phyloP scores from a whole-genome alignment of 2,888 invertebrate genomes.

The Glaucopsyche alexis region DNA sequence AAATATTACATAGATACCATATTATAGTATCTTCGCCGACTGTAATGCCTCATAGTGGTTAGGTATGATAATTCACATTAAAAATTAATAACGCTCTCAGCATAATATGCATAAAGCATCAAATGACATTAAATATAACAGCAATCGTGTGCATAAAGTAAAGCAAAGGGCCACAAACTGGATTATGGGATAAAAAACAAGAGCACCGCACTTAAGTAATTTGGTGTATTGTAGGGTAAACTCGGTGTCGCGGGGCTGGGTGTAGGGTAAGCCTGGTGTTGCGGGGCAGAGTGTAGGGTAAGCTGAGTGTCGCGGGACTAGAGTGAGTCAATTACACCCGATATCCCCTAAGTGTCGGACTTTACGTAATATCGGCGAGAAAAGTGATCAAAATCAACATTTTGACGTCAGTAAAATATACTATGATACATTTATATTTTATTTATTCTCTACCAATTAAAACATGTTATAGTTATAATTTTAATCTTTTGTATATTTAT shows the following conservation, averaged over 20 bases:
- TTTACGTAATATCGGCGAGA: not conserved
- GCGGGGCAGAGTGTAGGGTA: not conserved
- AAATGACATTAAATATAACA: slow-evolving; percentile 1
- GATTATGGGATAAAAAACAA: slow-evolving; percentile 50
- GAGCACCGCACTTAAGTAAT: slow-evolving; percentile 61
- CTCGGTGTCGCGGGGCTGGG: no score
- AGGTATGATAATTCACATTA: no score
- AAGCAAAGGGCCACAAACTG: slow-evolving; percentile 37
- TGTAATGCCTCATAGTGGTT: no score
- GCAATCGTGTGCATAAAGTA: not conserved
- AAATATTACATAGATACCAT: no score
- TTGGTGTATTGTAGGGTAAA: slow-evolving; percentile 32
- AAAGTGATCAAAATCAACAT: not conserved
- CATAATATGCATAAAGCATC: not conserved
- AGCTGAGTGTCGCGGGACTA: slow-evolving; percentile 43
- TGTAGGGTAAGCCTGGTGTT: no score
- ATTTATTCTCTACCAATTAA: no score
- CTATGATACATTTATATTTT: no score
- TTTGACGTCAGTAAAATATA: no score
- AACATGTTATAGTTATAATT: no score
- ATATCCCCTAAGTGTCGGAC: slow-evolving; percentile 56
- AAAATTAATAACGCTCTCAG: no score
- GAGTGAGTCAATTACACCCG: slow-evolving; percentile 75
- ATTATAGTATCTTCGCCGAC: no score
- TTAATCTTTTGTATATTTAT: no score